Conservation (phyloP, 2,113 vertebrate genomes). For the Aegithalos caudatus region DNA sequence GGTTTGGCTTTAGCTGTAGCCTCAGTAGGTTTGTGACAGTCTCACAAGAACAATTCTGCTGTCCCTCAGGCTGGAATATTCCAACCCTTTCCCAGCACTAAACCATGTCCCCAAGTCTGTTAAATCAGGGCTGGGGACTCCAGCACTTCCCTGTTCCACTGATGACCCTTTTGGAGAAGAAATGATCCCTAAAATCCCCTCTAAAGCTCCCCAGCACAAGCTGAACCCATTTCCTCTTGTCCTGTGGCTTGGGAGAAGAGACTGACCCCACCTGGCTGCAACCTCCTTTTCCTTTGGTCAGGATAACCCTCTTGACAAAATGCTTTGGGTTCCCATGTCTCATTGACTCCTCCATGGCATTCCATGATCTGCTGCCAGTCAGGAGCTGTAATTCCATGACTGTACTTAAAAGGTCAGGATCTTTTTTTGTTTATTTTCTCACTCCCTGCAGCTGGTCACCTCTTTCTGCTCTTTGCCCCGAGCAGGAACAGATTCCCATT, state of each 20-base stretch:
- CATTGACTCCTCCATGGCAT: not conserved
- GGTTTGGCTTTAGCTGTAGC: not conserved
- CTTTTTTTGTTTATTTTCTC: not conserved
- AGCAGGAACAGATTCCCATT: not conserved
- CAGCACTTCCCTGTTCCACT: not conserved
- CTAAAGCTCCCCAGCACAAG: not conserved
- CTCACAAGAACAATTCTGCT: not conserved
- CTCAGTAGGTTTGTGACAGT: not conserved
- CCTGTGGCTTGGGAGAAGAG: not conserved
- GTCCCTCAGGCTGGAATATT: not conserved
- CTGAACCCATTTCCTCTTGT: not conserved
- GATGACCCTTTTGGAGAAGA: not conserved
- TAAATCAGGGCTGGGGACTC: not conserved
- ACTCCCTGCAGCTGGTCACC: not conserved
- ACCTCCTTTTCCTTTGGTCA: not conserved
- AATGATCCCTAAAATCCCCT: not conserved
- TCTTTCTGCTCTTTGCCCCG: not conserved
- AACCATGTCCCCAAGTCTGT: not conserved
- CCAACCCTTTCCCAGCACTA: not conserved
- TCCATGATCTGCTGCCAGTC: not conserved
- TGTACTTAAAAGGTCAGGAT: fast-evolving
- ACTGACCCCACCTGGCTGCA: not conserved
- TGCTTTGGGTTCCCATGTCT: not conserved
- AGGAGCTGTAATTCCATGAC: not conserved
- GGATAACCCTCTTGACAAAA: not conserved